Evolutionary conservation across 2,888 invertebrate species (phyloP).

Genomic region (Meteorus colon): DNA sequence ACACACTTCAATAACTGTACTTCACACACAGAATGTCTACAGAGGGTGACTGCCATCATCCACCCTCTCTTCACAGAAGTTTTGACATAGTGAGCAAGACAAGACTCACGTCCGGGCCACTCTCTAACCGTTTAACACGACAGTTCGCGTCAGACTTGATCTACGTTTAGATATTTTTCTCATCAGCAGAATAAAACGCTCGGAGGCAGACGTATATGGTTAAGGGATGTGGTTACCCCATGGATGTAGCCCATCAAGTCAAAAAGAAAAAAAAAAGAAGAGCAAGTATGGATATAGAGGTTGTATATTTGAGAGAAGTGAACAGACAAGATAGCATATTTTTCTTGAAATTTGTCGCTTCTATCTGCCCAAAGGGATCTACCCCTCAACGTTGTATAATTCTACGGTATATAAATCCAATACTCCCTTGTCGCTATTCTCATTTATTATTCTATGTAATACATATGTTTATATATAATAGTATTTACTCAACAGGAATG

Average conservation of each 20-base stretch:
- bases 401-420: slow-evolving; percentile 17
- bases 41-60: slow-evolving; percentile 20
- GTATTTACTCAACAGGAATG: neutral
- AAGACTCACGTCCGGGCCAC: slow-evolving; percentile 37
- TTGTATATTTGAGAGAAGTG: neutral
- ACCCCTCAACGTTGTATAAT: slow-evolving; percentile 60
- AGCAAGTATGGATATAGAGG: slow-evolving; percentile 6
- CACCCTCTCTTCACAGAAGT: slow-evolving; percentile 21
- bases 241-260: neutral
- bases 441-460: slow-evolving; percentile 8
- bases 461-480: neutral
- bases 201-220: neutral
- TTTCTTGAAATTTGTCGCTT: slow-evolving; percentile 71
- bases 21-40: too few species aligned
- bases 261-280: neutral
- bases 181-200: slow-evolving; percentile 53
- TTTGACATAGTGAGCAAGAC: slow-evolving; percentile 9
- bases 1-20: too few species aligned
- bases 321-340: slow-evolving; percentile 63
- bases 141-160: slow-evolving; percentile 66
- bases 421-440: slow-evolving; percentile 30
- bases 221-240: neutral
- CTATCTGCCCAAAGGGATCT: slow-evolving; percentile 69
- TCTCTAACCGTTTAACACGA: slow-evolving; percentile 62
- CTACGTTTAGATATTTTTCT: slow-evolving; percentile 71